Evolutionary conservation across 2,888 invertebrate genomes (phyloP).

Genomic region (Hedychridium roseum): DNA sequence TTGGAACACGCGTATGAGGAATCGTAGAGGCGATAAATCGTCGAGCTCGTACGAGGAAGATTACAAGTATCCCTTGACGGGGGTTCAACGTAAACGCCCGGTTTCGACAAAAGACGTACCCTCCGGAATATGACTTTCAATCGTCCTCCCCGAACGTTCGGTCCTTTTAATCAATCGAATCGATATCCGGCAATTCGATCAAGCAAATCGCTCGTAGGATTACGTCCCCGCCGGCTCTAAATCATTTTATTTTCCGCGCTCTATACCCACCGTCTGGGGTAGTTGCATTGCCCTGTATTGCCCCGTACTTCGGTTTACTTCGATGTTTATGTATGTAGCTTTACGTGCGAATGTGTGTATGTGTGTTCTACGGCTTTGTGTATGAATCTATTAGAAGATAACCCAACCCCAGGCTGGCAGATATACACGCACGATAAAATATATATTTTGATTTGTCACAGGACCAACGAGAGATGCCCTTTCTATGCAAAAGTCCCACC

Average conservation of each 20-base stretch:
- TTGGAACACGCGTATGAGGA: too few species aligned
- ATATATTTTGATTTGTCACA: slow-evolving; percentile 50
- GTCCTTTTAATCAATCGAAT: slow-evolving; percentile 53
- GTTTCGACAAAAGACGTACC: not conserved
- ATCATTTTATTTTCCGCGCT: slow-evolving; percentile 34
- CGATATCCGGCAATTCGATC: slow-evolving; percentile 48
- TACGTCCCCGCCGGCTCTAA: slow-evolving; percentile 43
- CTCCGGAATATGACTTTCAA: slow-evolving; percentile 39
- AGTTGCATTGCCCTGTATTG: too few species aligned
- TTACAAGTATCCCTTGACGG: too few species aligned
- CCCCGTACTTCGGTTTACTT: too few species aligned
- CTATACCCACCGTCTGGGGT: too few species aligned
- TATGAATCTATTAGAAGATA: slow-evolving; percentile 37
- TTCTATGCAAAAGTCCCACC: too few species aligned
- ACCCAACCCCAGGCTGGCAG: slow-evolving; percentile 21
- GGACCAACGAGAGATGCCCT: too few species aligned
- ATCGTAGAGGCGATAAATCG: too few species aligned
- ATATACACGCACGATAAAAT: slow-evolving; percentile 37
- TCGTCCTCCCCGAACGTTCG: slow-evolving; percentile 31
- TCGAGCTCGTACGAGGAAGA: too few species aligned
- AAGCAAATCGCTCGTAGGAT: slow-evolving; percentile 54
- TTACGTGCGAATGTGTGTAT: slow-evolving; percentile 18
- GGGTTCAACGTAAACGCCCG: not conserved
- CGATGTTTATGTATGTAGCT: too few species aligned
- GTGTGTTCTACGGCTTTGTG: too few species aligned